Evolutionary conservation across 2,113 vertebrate species (phyloP).

Genomic region (Paramisgurnus dabryanus): DNA sequence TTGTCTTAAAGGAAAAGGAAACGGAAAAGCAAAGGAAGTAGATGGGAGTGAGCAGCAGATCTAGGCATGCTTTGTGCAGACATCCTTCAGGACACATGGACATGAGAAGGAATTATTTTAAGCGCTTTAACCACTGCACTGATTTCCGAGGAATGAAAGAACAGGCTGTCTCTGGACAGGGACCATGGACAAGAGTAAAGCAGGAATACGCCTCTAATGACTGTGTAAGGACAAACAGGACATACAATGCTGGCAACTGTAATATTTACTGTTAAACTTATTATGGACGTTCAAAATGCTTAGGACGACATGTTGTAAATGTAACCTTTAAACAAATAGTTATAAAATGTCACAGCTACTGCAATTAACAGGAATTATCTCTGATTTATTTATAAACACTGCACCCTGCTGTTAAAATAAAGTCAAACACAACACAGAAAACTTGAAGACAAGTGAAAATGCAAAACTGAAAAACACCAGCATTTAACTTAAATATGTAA

Average conservation of each 20-base stretch:
- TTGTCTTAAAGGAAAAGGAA: conserved; percentile 63
- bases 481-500: background rate
- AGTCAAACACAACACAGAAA: background rate
- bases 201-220: background rate
- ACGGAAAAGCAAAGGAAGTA: conserved; percentile 70
- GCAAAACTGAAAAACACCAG: background rate
- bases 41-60: conserved; percentile 54
- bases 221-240: background rate
- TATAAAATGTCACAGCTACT: too few species aligned
- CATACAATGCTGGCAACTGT: conserved; percentile 3
- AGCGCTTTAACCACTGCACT: conserved; percentile 37
- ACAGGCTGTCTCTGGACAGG: conserved; percentile 12
- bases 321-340: too few species aligned
- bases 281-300: background rate
- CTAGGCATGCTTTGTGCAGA: conserved; percentile 42
- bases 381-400: background rate
- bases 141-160: conserved; percentile 43
- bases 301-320: background rate
- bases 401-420: conserved; percentile 30
- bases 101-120: conserved; percentile 63
- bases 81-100: conserved; percentile 39
- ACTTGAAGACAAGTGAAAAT: background rate
- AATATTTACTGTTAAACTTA: background rate
- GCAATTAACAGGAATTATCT: too few species aligned
- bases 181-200: background rate